These are phyloP conservation scores for Yponomeuta cagnagella DNA, from an alignment of 2,888 invertebrate genomes.

Conservation along the genomic window DNA sequence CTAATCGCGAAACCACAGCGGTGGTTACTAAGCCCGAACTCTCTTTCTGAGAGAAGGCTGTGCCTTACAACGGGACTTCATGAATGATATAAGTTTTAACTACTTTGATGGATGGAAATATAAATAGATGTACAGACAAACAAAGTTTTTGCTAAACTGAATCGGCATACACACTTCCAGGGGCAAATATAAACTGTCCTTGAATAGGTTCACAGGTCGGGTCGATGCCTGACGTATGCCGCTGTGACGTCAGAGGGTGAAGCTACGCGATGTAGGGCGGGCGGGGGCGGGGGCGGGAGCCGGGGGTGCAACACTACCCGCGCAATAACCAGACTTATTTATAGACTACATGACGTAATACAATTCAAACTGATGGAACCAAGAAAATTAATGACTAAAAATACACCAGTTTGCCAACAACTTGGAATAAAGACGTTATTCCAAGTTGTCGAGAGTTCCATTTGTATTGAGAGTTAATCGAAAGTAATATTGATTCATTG, in stretches of 20 bases:
- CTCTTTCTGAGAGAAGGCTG: too few relatives aligned
- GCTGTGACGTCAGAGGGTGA: slow-evolving; percentile 57
- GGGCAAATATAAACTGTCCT: slow-evolving; percentile 46
- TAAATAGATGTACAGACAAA: background rate
- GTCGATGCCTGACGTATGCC: slow-evolving; percentile 66
- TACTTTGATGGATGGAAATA: too few relatives aligned
- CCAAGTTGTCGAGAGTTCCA: background rate
- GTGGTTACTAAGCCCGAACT: too few relatives aligned
- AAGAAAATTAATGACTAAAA: slow-evolving; percentile 37
- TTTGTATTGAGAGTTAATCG: background rate
- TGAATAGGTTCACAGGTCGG: slow-evolving; percentile 48
- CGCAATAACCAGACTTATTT: slow-evolving; percentile 58
- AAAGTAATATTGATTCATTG: background rate
- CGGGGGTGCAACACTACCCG: slow-evolving; percentile 41
- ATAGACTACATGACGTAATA: slow-evolving; percentile 65
- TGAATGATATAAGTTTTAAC: too few relatives aligned
- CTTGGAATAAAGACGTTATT: background rate
- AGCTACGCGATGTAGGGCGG: slow-evolving; percentile 27
- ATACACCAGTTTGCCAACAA: slow-evolving; percentile 25
- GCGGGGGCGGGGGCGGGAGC: slow-evolving; percentile 38
- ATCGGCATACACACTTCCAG: background rate
- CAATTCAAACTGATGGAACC: slow-evolving; percentile 41
- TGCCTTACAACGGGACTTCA: too few relatives aligned
- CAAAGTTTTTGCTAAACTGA: background rate
- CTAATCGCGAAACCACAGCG: too few relatives aligned